Evolutionary conservation across 2,888 invertebrate genomes (phyloP).

Genomic region (Blastobasis adustella): DNA sequence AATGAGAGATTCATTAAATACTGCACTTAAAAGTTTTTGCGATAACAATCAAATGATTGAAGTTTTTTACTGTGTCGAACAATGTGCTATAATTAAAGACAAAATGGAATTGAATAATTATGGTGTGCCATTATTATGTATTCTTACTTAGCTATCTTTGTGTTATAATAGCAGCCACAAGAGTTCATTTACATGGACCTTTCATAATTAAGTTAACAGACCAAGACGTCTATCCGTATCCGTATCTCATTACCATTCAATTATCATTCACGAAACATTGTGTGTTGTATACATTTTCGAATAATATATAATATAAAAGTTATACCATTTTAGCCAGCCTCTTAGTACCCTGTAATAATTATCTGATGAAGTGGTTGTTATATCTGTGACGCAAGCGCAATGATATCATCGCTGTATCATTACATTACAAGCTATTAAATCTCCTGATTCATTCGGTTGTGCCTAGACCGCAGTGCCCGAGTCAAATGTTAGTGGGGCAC

Average conservation of each 20-base stretch:
- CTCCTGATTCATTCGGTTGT: constrained; percentile 35
- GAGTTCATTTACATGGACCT: constrained; percentile 7
- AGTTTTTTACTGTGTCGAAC: neutral
- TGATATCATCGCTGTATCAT: constrained; percentile 36
- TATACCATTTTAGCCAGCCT: too few species aligned
- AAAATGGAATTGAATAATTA: too few species aligned
- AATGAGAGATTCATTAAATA: too few species aligned
- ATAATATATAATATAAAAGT: too few species aligned
- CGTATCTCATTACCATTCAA: constrained; percentile 11
- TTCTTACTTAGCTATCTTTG: too few species aligned
- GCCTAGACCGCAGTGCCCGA: constrained; percentile 16
- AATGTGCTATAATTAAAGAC: too few species aligned
- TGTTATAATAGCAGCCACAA: neutral
- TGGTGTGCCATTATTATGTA: too few species aligned
- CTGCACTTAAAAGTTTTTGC: constrained; percentile 4
- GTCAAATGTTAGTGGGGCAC: constrained; percentile 29
- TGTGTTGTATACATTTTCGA: too few species aligned
- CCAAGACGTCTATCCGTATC: constrained; percentile 4
- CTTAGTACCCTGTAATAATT: neutral
- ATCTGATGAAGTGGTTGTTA: constrained; percentile 4
- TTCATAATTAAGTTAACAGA: constrained; percentile 12
- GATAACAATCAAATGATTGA: neutral
- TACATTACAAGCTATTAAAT: constrained; percentile 9
- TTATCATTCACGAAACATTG: constrained; percentile 1
- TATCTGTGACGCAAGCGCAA: constrained; percentile 8